Evolutionary conservation across 2,797 vertebrate genomes (phyloP).

Genomic region (Silurus aristotelis): DNA sequence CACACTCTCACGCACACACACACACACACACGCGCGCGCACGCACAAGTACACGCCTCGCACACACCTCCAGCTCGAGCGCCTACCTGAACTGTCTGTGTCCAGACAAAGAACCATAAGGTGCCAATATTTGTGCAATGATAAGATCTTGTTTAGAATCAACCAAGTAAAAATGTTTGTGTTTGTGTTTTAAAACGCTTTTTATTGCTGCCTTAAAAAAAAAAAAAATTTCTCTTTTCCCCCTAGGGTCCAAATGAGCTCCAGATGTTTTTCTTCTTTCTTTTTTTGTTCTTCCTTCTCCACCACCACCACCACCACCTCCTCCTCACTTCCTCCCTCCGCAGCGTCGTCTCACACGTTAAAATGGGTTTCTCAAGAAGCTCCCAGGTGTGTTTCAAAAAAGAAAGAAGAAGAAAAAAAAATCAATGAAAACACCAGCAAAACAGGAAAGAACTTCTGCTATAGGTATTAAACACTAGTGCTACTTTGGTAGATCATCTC

Average conservation of each 20-base stretch:
- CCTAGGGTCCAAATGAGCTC: constrained; percentile 69
- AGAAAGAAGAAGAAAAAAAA: background rate
- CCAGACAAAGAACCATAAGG: background rate
- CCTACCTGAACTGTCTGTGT: constrained; percentile 5
- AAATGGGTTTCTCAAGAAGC: background rate
- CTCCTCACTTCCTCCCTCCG: constrained; percentile 66
- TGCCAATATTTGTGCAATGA: constrained; percentile 12
- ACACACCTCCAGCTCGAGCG: background rate
- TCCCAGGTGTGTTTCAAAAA: constrained; percentile 1
- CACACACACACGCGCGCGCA: background rate
- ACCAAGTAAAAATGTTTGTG: constrained; percentile 14
- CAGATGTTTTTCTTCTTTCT: constrained; percentile 69
- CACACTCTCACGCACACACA: background rate
- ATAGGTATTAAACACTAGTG: background rate
- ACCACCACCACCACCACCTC: constrained; percentile 52
- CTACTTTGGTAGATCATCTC: background rate
- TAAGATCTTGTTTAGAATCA: background rate
- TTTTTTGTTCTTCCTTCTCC: constrained; percentile 26
- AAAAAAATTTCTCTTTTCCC: constrained; percentile 4
- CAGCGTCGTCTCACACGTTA: background rate
- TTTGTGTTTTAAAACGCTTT: background rate
- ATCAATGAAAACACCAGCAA: background rate
- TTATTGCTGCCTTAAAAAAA: constrained; percentile 23
- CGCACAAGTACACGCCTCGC: background rate
- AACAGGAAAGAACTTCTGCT: background rate